These are phyloP conservation scores for Eupithecia dodoneata DNA, from an alignment of 2,888 invertebrate species.

Conservation along the genomic window DNA sequence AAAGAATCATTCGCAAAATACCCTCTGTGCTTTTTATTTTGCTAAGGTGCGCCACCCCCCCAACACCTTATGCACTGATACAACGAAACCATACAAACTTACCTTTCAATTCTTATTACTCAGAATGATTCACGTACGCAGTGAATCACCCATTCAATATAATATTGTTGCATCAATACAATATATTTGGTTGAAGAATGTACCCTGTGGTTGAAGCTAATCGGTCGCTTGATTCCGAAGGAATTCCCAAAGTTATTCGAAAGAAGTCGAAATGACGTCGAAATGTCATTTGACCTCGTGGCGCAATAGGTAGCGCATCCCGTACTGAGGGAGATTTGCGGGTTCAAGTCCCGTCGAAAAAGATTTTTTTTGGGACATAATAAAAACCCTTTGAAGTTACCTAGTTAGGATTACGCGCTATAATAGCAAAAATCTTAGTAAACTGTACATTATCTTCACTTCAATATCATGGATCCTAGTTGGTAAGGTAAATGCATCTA, in stretches of 20 bases:
- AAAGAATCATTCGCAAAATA: not conserved
- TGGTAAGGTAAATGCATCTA: not conserved
- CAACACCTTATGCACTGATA: conserved; percentile 1
- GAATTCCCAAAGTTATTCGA: too few species aligned
- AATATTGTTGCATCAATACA: not conserved
- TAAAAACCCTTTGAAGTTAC: too few species aligned
- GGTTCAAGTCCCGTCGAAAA: too few species aligned
- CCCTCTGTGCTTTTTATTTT: not conserved
- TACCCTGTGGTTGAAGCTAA: too few species aligned
- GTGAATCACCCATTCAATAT: not conserved
- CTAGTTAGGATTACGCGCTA: too few species aligned
- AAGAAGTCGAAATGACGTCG: too few species aligned
- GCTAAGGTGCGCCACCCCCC: not conserved
- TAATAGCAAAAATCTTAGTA: not conserved
- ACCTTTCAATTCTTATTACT: conserved; percentile 22
- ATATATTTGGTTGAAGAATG: not conserved
- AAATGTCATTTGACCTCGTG: too few species aligned
- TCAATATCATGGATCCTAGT: not conserved
- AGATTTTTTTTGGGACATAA: too few species aligned
- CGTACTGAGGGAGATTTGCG: too few species aligned
- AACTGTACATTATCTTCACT: not conserved
- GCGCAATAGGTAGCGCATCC: too few species aligned
- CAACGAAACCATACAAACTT: conserved; percentile 14
- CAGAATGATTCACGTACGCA: conserved; percentile 35
- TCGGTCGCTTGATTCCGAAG: too few species aligned